Conservation (phyloP, 1,140 invertebrate genomes). For the Polypedilum pembai region DNA sequence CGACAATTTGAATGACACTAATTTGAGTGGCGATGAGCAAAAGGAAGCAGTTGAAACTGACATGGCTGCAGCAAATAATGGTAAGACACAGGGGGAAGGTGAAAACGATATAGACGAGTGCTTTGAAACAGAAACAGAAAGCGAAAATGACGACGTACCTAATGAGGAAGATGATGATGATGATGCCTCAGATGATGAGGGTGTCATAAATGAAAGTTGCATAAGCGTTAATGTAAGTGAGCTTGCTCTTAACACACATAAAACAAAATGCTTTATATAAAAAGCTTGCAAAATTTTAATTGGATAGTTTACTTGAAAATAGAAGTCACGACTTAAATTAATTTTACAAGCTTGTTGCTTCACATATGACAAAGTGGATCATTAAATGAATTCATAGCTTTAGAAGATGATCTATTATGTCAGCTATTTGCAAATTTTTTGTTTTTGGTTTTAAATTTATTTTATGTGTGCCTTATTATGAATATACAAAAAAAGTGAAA, state of each 20-base stretch:
- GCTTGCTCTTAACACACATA: not conserved
- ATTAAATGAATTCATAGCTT: not conserved
- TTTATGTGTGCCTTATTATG: too few species aligned
- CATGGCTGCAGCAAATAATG: not conserved
- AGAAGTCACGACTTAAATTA: too few species aligned
- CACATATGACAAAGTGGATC: not conserved
- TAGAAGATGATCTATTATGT: not conserved
- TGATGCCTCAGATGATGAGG: not conserved
- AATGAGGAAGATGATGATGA: not conserved
- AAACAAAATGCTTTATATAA: not conserved
- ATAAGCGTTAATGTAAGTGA: constrained; percentile 18
- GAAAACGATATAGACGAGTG: not conserved
- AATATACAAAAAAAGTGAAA: too few species aligned
- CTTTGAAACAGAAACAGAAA: not conserved
- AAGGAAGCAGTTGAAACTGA: not conserved
- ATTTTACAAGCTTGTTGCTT: too few species aligned
- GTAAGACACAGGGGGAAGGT: not conserved
- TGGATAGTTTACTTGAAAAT: not conserved
- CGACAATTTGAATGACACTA: not conserved
- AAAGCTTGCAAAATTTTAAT: not conserved
- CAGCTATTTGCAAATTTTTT: not conserved
- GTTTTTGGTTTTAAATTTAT: too few species aligned
- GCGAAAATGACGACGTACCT: not conserved
- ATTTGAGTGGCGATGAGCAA: too few species aligned
- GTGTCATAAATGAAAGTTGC: constrained; percentile 25